Evolutionary conservation across 1,140 invertebrate genomes (phyloP).

Genomic region (Drosophila malerkotliana): DNA sequence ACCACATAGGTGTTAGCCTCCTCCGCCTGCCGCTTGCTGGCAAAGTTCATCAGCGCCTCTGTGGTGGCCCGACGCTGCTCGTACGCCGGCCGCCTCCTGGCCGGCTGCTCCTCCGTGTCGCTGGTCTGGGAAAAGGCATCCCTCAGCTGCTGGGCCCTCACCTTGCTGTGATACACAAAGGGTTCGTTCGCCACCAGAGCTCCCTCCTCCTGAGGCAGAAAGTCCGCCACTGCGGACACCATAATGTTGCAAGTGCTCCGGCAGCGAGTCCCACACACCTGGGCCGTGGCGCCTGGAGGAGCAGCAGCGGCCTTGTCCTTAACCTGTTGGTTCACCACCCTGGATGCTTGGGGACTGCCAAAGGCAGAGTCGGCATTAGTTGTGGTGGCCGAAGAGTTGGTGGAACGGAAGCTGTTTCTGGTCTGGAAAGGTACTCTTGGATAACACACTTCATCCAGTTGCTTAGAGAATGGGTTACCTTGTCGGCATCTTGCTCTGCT

Average conservation of each 20-base stretch:
- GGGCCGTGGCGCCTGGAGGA: conserved; percentile 40
- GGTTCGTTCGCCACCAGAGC: conserved; percentile 43
- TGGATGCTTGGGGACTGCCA: conserved; percentile 72
- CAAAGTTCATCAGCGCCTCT: conserved; percentile 63
- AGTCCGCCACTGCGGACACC: conserved; percentile 84
- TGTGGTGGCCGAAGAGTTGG: conserved; percentile 71
- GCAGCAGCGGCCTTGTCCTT: neutral
- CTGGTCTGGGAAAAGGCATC: conserved; percentile 83
- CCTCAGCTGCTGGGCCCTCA: conserved; percentile 72
- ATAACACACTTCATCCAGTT: neutral
- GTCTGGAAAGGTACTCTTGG: conserved; percentile 1
- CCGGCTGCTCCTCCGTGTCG: conserved; percentile 69
- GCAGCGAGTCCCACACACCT: conserved; percentile 84
- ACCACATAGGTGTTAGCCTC: conserved; percentile 81
- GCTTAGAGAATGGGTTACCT: conserved; percentile 12
- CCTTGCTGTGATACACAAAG: conserved; percentile 75
- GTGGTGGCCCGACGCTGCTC: conserved; percentile 77
- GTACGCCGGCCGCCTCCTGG: conserved; percentile 48
- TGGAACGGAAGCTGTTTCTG: conserved; percentile 76
- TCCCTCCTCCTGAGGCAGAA: conserved; percentile 53
- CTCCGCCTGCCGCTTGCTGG: conserved; percentile 65
- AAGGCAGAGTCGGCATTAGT: conserved; percentile 75
- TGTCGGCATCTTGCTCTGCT: conserved; percentile 56
- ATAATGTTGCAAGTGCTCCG: conserved; percentile 89
- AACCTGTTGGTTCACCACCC: conserved; percentile 16